Conservation (phyloP, 1,140 invertebrate genomes). For the Yoshiicerus persimilis region DNA sequence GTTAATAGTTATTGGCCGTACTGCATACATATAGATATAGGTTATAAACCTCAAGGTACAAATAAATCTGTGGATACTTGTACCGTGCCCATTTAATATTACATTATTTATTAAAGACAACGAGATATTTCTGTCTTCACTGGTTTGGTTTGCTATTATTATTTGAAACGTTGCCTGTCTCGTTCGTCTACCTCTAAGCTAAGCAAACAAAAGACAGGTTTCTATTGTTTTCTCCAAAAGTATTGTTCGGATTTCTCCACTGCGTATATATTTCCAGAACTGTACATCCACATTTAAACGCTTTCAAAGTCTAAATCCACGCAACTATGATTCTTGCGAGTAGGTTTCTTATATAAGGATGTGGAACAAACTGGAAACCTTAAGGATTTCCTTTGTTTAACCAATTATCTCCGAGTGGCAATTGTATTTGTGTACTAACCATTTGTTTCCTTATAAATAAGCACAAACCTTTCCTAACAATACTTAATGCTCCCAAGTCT, state of each 20-base stretch:
- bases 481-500: too few species aligned
- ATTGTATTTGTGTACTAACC: neutral
- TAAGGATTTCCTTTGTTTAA: neutral
- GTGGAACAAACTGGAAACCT: neutral
- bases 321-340: too few species aligned
- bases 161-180: neutral
- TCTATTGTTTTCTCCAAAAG: neutral
- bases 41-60: too few species aligned
- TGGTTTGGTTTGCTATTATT: neutral
- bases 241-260: neutral
- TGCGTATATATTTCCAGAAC: neutral
- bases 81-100: too few species aligned
- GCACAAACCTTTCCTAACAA: neutral
- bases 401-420: neutral
- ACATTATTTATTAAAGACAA: neutral
- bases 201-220: neutral
- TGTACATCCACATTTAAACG: neutral
- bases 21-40: too few species aligned
- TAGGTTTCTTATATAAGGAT: neutral
- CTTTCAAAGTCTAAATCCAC: too few species aligned
- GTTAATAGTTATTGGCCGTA: too few species aligned
- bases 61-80: too few species aligned
- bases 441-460: neutral
- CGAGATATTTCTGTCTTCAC: neutral
- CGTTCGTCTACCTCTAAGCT: neutral